Evolutionary conservation across 2,113 vertebrate species (phyloP), one percentile per base, ranked within the genome.

Genomic region (Mirza zaza): DNA sequence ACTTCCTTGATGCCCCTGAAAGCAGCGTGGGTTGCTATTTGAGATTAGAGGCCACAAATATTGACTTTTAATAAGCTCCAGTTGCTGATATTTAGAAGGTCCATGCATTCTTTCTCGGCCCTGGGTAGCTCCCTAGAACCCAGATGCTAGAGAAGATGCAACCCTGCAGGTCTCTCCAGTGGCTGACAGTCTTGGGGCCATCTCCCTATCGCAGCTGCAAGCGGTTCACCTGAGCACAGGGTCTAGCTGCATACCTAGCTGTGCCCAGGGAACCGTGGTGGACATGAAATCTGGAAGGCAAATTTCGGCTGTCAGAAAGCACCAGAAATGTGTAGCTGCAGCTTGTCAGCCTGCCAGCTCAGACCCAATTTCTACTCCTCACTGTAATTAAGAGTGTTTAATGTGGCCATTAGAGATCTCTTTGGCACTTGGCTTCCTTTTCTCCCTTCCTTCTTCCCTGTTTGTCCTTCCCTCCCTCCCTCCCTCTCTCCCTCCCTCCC

Each of bases 271-370:
- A 87, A 5, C 55, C 52, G n/a, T 63, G 57, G 59, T 67, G 39
- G 48, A 59, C 2, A 1, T 12, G 25, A 91, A 88, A 34, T 42
- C 42, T 88, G 83, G 85, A 97, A 95, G 96, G 96, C 48, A 97
- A 97, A 96, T 96, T 95, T 48, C 95, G 90, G 79, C 8, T 90
- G 70, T 93, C 87, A 97, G 95, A 97, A 92, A 68, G 92, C 97
- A 96, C 92, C 86, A 89, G 87, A 97, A 98, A 97, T 90, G 61
- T 82, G 81, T 96, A 95, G 91, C 92, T 97, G 70, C 68, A 89
- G 29, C 29, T 83, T 61, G 25, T 94, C 96, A 92, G 79, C 83
- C 42, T 96, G 94, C 91, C 90, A 96, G 65, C 92, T 98, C 96
- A 97, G 91, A 97, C 59, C 75, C 81, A 85, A 39, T 94, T 98